phyloP scores from a whole-genome alignment of 1,140 invertebrate genomes.

The Littorina saxatilis region DNA sequence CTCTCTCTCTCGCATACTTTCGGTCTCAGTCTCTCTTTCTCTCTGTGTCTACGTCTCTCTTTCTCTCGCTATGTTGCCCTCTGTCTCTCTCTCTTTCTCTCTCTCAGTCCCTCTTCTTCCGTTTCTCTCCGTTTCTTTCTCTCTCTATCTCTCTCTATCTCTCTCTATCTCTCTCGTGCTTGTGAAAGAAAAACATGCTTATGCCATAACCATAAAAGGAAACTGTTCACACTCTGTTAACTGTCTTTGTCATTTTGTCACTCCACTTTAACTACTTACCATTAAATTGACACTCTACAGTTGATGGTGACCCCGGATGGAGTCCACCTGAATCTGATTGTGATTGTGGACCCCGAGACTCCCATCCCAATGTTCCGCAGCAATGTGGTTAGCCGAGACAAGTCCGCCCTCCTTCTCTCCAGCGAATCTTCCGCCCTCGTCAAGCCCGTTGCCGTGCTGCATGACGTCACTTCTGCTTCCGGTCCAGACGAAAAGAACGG shows the following conservation, averaged over 20 bases:
- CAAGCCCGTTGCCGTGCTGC: conserved; percentile 26
- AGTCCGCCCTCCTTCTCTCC: conserved; percentile 33
- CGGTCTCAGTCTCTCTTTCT: too few relatives aligned
- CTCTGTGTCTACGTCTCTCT: too few relatives aligned
- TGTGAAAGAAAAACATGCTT: too few relatives aligned
- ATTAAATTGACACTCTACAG: neutral
- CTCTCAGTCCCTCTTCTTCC: too few relatives aligned
- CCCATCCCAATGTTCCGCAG: conserved; percentile 34
- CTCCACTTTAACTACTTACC: neutral
- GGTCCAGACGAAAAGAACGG: neutral
- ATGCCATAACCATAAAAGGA: too few relatives aligned
- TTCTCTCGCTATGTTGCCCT: too few relatives aligned
- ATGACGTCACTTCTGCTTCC: neutral
- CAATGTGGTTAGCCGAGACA: conserved; percentile 35
- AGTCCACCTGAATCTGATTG: conserved; percentile 29
- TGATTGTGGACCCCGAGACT: conserved; percentile 28
- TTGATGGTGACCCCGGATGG: conserved; percentile 15
- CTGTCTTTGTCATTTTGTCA: neutral
- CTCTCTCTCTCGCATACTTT: too few relatives aligned
- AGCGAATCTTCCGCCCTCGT: conserved; percentile 20
- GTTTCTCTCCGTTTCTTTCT: too few relatives aligned
- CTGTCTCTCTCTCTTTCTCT: too few relatives aligned
- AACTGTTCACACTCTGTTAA: neutral
- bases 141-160: too few relatives aligned
- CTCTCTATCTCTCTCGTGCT: too few relatives aligned